Evolutionary conservation across 2,888 invertebrate genomes (phyloP), one percentile per base, ranked within the genome.

Genomic region (Epinotia demarniana): DNA sequence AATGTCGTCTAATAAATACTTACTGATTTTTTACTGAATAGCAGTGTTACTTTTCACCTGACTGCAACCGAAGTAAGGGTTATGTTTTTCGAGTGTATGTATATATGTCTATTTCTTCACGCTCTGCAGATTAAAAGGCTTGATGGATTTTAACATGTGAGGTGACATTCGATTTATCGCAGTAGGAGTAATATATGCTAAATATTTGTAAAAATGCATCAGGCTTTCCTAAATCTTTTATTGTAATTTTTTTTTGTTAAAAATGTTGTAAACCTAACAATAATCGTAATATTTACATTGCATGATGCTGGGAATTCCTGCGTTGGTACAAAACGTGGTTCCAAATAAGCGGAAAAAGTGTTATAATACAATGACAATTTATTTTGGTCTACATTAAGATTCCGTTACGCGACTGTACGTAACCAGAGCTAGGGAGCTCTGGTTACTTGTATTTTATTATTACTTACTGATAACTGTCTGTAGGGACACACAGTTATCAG

Each of bases 401-500:
- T 58, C 57, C 68, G 68, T 68, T 58, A 68, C 11, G 27, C 16
- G 57, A 13, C 4, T 68, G 57, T 19, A 57, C 19, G 33, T 3
- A 68, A 19, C 16, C 27, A 12, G 66, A 33, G 33, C 5, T 5
- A n/a, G n/a, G n/a, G n/a, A n/a, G n/a, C n/a, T n/a, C n/a, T n/a
- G n/a, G n/a, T n/a, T n/a, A n/a, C n/a, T n/a, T n/a, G n/a, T n/a
- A n/a, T n/a, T n/a, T n/a, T n/a, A n/a, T n/a, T n/a, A n/a, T n/a
- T n/a, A n/a, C n/a, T n/a, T n/a, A n/a, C n/a, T n/a, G n/a, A n/a
- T n/a, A n/a, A n/a, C n/a, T n/a, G n/a, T n/a, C n/a, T n/a, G n/a
- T n/a, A n/a, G n/a, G n/a, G 12, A 57, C 13, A 19, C 19, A n/a
- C 16, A n/a, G n/a, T 58, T 69, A 58, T 58, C 46, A 60, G 69